Percentiles rank a stretch among this genome's conserved stretches.
phyloP scores from a whole-genome alignment of 2,113 vertebrate genomes.

The Bubo scandiacus region DNA sequence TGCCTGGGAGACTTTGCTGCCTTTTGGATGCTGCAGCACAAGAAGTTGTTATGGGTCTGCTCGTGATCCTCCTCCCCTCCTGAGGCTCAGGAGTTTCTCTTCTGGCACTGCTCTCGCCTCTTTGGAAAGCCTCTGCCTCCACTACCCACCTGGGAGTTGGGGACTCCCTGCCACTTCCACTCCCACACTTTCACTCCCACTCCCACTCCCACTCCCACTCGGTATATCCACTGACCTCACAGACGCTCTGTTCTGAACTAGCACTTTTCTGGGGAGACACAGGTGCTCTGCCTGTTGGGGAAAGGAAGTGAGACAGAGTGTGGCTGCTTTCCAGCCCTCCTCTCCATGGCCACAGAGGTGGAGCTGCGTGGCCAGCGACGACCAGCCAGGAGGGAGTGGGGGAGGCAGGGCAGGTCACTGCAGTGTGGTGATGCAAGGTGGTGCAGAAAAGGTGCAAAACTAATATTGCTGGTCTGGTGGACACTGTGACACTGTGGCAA shows the following conservation, averaged over 20 bases:
- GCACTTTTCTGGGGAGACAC: background rate
- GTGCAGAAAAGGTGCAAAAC: background rate
- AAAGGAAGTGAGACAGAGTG: background rate
- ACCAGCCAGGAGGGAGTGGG: background rate
- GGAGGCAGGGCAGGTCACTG: background rate
- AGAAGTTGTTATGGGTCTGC: background rate
- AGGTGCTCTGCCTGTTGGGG: fast-evolving
- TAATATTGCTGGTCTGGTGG: background rate
- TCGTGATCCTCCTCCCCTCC: background rate
- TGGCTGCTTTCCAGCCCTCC: background rate
- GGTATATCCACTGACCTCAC: background rate
- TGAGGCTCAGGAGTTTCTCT: background rate
- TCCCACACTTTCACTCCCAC: background rate
- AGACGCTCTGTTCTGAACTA: background rate
- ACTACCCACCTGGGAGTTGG: background rate
- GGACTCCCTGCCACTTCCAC: background rate
- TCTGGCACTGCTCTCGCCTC: background rate
- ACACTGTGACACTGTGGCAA: background rate
- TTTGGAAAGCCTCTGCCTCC: background rate
- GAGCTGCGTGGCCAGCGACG: fast-evolving
- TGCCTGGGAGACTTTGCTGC: background rate
- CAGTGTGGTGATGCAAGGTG: background rate
- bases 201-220: too few species aligned
- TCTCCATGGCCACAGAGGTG: fast-evolving
- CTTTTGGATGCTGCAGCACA: background rate